These are phyloP conservation scores for Upupa epops DNA, from an alignment of 2,113 vertebrate species.

Conservation along the genomic window DNA sequence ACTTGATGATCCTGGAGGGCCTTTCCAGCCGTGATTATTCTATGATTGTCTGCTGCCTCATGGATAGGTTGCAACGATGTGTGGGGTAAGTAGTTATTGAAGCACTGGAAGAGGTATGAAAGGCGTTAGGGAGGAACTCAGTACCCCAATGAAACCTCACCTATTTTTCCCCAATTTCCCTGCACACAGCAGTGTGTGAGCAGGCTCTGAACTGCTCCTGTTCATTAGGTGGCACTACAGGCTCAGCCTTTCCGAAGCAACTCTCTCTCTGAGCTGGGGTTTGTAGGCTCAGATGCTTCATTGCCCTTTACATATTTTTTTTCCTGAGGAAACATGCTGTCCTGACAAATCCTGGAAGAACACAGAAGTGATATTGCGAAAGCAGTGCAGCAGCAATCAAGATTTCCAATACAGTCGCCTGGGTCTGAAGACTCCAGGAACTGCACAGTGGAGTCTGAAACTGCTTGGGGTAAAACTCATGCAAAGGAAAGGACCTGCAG, in stretches of 20 bases:
- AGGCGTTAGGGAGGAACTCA: neutral
- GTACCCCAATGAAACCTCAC: neutral
- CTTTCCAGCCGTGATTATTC: too few relatives aligned
- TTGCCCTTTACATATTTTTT: neutral
- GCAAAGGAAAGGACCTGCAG: neutral
- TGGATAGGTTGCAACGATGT: neutral
- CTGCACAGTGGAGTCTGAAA: neutral
- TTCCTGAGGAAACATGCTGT: neutral
- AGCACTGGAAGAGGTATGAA: neutral
- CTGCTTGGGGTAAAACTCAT: neutral
- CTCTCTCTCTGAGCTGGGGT: neutral
- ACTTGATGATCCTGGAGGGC: too few relatives aligned
- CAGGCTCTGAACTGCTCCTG: neutral
- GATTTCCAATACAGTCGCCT: neutral
- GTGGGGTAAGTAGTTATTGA: neutral
- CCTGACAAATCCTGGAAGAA: neutral
- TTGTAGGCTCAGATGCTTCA: neutral
- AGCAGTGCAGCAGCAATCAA: neutral
- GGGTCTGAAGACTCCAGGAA: neutral
- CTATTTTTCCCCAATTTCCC: neutral
- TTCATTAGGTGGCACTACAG: conserved; percentile 67
- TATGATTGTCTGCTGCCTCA: neutral
- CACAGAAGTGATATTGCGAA: neutral
- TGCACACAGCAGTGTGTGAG: rapidly evolving
- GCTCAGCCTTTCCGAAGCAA: neutral